A percentile compares a stretch with the other conserved stretches of the same genome.
phyloP scores from a whole-genome alignment of 2,113 vertebrate genomes.

The Lophura nycthemera region DNA sequence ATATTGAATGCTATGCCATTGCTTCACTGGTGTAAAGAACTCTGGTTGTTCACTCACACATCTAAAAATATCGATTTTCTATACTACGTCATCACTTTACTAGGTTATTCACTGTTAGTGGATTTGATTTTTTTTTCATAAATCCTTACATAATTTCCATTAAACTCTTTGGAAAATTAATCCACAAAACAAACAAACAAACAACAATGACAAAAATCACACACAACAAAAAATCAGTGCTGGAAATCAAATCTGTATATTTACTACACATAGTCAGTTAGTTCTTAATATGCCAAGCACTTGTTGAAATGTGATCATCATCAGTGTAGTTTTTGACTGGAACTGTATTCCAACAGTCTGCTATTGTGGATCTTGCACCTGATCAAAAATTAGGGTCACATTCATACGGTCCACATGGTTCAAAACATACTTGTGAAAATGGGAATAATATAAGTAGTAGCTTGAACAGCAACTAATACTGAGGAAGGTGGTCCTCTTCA shows the following conservation, averaged over 20 bases:
- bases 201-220: too few species aligned
- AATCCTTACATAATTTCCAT: neutral
- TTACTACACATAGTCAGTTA: neutral
- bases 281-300: neutral
- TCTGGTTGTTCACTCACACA: neutral
- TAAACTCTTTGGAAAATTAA: neutral
- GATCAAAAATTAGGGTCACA: neutral
- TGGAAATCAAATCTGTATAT: neutral
- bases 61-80: neutral
- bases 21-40: neutral
- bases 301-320: neutral
- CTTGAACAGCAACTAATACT: neutral
- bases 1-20: neutral
- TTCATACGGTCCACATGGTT: neutral
- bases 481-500: too few species aligned
- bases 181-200: too few species aligned
- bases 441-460: neutral
- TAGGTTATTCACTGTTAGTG: neutral
- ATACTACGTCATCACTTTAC: neutral
- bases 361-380: neutral
- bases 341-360: neutral
- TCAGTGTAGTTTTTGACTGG: neutral
- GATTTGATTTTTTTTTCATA: neutral
- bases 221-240: too few species aligned
- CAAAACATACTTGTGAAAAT: neutral